Evolutionary conservation across 2,113 vertebrate species (phyloP).

Genomic region (Sander lucioperca): DNA sequence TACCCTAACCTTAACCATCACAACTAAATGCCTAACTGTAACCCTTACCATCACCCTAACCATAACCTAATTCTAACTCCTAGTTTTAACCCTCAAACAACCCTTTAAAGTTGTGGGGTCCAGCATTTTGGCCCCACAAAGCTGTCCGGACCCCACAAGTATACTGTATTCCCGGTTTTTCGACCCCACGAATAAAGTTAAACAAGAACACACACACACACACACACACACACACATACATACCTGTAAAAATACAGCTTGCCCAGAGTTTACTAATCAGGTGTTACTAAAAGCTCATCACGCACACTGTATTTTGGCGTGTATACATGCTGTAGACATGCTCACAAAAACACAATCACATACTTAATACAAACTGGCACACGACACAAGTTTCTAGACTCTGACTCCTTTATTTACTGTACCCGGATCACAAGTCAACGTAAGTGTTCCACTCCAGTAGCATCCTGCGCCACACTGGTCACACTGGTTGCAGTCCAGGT

Average conservation of each 20-base stretch:
- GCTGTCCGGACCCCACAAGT: too few species aligned
- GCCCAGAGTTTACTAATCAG: slow-evolving; percentile 34
- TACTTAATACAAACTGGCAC: background rate
- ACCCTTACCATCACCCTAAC: too few species aligned
- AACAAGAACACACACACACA: background rate
- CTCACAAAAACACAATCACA: background rate
- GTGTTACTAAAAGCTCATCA: background rate
- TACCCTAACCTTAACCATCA: too few species aligned
- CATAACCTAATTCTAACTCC: too few species aligned
- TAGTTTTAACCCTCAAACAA: too few species aligned
- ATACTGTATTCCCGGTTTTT: too few species aligned
- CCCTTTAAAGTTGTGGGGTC: too few species aligned
- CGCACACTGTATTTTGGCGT: background rate
- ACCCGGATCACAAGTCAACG: background rate
- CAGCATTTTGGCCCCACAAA: too few species aligned
- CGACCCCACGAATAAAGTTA: background rate
- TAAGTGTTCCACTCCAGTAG: slow-evolving; percentile 1
- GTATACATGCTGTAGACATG: background rate
- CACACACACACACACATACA: slow-evolving; percentile 4
- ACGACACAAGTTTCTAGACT: background rate
- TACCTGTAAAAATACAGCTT: slow-evolving; percentile 39
- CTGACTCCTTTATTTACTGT: slow-evolving; percentile 14
- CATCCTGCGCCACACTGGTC: background rate
- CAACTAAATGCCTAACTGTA: too few species aligned
- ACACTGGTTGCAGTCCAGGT: background rate